Conservation (phyloP, 2,888 invertebrate genomes). For the Lasioglossum zephyrum region DNA sequence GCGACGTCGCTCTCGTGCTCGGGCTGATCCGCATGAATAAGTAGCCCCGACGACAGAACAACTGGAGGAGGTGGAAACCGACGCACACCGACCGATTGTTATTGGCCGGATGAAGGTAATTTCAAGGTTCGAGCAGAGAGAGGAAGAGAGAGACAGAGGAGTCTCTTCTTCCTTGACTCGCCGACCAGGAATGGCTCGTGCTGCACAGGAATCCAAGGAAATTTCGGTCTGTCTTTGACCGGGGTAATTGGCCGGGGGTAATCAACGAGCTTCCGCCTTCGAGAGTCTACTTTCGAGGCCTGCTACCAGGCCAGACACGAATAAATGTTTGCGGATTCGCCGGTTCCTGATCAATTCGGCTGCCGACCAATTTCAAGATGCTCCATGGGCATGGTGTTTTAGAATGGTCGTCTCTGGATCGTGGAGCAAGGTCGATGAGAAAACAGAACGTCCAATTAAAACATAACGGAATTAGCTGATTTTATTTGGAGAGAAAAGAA, state of each 20-base stretch:
- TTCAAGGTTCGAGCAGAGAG: conserved; percentile 48
- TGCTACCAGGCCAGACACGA: background rate
- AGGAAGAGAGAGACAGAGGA: background rate
- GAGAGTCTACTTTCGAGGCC: background rate
- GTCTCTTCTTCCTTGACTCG: background rate
- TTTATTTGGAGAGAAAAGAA: conserved; percentile 58
- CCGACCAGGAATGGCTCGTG: conserved; percentile 1
- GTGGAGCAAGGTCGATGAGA: background rate
- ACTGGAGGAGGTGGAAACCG: conserved; percentile 12
- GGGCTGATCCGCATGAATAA: conserved; percentile 58
- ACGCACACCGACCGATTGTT: conserved; percentile 40
- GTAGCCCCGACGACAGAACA: conserved; percentile 35
- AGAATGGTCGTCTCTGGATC: background rate
- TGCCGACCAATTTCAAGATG: background rate
- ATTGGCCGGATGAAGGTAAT: conserved; percentile 56
- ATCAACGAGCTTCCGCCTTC: conserved; percentile 2
- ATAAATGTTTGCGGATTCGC: background rate
- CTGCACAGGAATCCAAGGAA: background rate
- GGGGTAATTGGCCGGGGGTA: conserved; percentile 8
- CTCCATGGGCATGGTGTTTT: background rate
- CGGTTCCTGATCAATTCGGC: background rate
- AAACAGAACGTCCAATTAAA: conserved; percentile 47
- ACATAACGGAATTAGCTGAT: conserved; percentile 70
- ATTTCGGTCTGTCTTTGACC: conserved; percentile 11
- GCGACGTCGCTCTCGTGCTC: conserved; percentile 32